Evolutionary conservation across 1,140 invertebrate species (phyloP).

Genomic region (Pogonomyrmex barbatus): DNA sequence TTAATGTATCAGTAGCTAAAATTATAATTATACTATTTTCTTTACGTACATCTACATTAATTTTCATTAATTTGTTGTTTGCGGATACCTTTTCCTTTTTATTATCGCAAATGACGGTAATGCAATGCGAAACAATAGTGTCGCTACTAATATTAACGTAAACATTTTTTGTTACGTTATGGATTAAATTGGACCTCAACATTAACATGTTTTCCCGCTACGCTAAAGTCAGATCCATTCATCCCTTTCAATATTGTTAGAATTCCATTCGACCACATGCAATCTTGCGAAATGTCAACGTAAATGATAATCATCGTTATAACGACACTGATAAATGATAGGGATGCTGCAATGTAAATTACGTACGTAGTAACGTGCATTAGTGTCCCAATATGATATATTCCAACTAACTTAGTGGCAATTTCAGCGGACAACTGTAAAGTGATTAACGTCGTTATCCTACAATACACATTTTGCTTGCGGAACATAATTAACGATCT

Average conservation of each 20-base stretch:
- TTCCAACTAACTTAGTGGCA: too few species aligned
- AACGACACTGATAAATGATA: constrained; percentile 43
- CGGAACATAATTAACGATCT: constrained; percentile 19
- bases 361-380: neutral
- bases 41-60: neutral
- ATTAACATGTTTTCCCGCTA: constrained; percentile 24
- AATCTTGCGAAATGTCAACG: constrained; percentile 18
- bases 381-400: neutral
- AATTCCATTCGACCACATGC: neutral
- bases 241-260: constrained; percentile 20
- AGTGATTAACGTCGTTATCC: constrained; percentile 27
- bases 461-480: neutral
- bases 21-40: neutral
- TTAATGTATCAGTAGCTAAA: neutral
- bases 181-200: constrained; percentile 45
- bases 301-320: constrained; percentile 30
- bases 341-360: constrained; percentile 49
- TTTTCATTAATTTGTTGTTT: neutral
- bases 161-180: constrained; percentile 9
- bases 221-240: constrained; percentile 28
- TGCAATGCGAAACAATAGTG: neutral
- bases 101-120: neutral
- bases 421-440: neutral
- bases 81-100: neutral
- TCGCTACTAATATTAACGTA: neutral